A percentile compares a stretch with the other conserved stretches of the same genome.
These are phyloP conservation scores for Leptoteleia sp. DNA, from an alignment of 1,140 invertebrate genomes.

Conservation along the genomic window DNA sequence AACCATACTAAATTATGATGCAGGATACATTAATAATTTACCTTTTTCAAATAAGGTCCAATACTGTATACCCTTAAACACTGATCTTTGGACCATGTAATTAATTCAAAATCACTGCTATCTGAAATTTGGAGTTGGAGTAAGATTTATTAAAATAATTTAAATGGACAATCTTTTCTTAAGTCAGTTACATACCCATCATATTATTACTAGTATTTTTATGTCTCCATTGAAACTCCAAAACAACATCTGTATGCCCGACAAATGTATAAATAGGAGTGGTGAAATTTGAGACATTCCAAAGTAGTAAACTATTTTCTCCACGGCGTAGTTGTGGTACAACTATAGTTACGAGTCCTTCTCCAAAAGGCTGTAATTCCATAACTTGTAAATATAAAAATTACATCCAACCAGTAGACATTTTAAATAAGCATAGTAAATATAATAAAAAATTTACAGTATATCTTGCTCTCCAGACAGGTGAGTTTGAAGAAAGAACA, in stretches of 20 bases:
- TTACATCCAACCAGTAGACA: too few species aligned
- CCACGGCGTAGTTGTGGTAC: constrained; percentile 90
- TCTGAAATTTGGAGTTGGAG: constrained; percentile 77
- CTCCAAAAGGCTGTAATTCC: constrained; percentile 93
- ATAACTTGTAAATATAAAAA: too few species aligned
- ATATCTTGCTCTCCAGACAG: constrained; percentile 96
- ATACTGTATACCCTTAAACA: constrained; percentile 95
- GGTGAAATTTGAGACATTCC: constrained; percentile 87
- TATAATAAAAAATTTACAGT: constrained; percentile 84
- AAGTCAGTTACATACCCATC: too few species aligned
- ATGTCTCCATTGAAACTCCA: constrained; percentile 96
- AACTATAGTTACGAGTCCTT: constrained; percentile 94
- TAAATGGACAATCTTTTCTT: too few species aligned
- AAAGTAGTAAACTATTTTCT: constrained; percentile 91
- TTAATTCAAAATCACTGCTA: constrained; percentile 89
- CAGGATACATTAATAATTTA: too few species aligned
- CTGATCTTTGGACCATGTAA: constrained; percentile 98
- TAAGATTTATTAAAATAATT: too few species aligned
- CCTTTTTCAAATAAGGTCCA: constrained; percentile 90
- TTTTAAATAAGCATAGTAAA: too few species aligned
- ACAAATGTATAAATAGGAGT: constrained; percentile 92
- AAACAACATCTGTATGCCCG: constrained; percentile 95
- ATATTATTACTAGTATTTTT: constrained; percentile 76
- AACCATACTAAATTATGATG: too few species aligned
- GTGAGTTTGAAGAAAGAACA: constrained; percentile 90